Percentiles rank a stretch among this genome's conserved stretches.
These are phyloP conservation scores for Bolborhynchus lineola DNA, from an alignment of 2,113 vertebrate genomes.

Conservation along the genomic window DNA sequence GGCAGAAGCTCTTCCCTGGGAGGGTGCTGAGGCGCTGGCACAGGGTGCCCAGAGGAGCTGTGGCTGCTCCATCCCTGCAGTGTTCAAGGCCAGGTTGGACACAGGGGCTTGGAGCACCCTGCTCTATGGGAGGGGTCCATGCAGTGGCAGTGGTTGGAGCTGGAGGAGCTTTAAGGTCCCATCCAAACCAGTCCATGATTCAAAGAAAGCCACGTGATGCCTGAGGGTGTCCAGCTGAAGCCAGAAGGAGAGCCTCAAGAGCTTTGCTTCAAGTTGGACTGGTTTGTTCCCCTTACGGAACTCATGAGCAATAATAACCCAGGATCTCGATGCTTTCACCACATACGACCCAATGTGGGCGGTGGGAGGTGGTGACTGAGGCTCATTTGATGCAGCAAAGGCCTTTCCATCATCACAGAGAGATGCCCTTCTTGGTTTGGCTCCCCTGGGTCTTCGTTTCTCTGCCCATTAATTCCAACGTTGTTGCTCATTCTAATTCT, in stretches of 20 bases:
- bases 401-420: neutral
- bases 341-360: neutral
- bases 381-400: neutral
- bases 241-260: neutral
- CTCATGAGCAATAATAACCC: neutral
- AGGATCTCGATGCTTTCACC: neutral
- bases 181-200: neutral
- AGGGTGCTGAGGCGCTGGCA: too few relatives aligned
- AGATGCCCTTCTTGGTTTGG: neutral
- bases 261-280: neutral
- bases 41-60: too few relatives aligned
- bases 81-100: too few relatives aligned
- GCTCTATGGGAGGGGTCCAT: neutral
- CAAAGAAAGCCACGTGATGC: neutral
- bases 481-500: neutral
- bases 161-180: neutral
- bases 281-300: neutral
- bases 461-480: neutral
- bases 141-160: accelerated
- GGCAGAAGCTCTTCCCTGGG: too few relatives aligned
- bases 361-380: neutral
- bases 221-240: neutral
- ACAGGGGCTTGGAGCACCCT: neutral
- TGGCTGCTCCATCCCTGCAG: too few relatives aligned
- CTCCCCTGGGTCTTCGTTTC: neutral